phyloP scores from a whole-genome alignment of 2,797 vertebrate genomes.

The Phaenicophaeus curvirostris region DNA sequence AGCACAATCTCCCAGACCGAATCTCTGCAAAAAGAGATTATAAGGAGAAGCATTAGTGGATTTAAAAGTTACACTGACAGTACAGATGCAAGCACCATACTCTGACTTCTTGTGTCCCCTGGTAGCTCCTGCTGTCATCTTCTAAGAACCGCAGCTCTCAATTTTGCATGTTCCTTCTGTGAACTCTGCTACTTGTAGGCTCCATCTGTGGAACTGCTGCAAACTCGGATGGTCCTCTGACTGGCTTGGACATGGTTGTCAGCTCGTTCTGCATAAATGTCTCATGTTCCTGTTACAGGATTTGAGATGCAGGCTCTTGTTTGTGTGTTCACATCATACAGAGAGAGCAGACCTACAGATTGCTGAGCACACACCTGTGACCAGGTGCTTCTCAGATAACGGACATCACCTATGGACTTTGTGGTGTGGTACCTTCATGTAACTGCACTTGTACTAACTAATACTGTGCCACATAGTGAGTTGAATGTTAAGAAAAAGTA shows the following conservation, averaged over 20 bases:
- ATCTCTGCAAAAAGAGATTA: slow-evolving; percentile 6
- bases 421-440: neutral
- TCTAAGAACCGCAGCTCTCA: neutral
- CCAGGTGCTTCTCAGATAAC: neutral
- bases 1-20: neutral
- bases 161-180: neutral
- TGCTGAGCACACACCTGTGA: neutral
- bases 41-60: neutral
- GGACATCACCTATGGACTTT: neutral
- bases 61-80: neutral
- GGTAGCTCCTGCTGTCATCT: neutral
- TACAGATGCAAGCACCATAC: neutral
- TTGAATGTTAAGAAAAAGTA: neutral
- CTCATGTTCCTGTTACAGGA: neutral
- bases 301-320: neutral
- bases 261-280: rapidly evolving
- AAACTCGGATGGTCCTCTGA: neutral
- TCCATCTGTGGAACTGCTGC: neutral
- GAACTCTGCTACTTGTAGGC: neutral
- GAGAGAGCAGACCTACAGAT: neutral
- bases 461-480: neutral
- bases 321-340: rapidly evolving
- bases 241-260: neutral
- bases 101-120: neutral
- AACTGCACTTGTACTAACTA: neutral